Conservation (phyloP, 2,797 vertebrate species). For the Crenuchus spilurus region DNA sequence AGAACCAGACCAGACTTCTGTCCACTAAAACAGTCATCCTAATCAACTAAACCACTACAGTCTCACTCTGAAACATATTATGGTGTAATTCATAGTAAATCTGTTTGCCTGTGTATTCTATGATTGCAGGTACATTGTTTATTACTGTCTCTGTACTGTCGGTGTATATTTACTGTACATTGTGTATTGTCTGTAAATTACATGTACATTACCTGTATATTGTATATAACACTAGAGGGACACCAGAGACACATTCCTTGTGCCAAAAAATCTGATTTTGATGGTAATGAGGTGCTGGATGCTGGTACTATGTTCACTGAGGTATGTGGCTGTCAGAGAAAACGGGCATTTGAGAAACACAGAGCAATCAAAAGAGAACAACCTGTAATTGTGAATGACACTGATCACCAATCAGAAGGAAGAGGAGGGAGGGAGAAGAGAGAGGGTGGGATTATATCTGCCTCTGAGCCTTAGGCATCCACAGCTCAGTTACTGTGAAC, state of each 20-base stretch:
- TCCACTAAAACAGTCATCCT: not conserved
- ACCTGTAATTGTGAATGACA: conserved; percentile 52
- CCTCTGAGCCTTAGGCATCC: conserved; percentile 26
- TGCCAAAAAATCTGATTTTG: no score
- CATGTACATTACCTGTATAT: no score
- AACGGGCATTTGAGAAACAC: conserved; percentile 59
- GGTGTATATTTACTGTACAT: no score
- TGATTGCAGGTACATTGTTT: no score
- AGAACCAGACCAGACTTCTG: conserved; percentile 12
- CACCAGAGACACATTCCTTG: no score
- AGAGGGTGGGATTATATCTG: conserved; percentile 5
- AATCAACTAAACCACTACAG: conserved; percentile 26
- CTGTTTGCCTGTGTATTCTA: conserved; percentile 25
- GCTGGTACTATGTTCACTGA: no score
- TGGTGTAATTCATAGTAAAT: conserved; percentile 33
- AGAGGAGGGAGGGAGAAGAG: not conserved
- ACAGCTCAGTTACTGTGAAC: conserved; percentile 24
- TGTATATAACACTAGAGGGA: no score
- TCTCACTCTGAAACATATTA: not conserved
- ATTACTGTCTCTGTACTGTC: no score
- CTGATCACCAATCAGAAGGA: conserved; percentile 40
- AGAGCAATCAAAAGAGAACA: conserved; percentile 67
- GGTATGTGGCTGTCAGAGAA: conserved; percentile 36
- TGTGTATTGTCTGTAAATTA: no score
- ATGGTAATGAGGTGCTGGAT: no score